Percentiles rank a stretch among this genome's conserved stretches.
Evolutionary conservation across 2,113 vertebrate species (phyloP).

Genomic region (Nanger granti): DNA sequence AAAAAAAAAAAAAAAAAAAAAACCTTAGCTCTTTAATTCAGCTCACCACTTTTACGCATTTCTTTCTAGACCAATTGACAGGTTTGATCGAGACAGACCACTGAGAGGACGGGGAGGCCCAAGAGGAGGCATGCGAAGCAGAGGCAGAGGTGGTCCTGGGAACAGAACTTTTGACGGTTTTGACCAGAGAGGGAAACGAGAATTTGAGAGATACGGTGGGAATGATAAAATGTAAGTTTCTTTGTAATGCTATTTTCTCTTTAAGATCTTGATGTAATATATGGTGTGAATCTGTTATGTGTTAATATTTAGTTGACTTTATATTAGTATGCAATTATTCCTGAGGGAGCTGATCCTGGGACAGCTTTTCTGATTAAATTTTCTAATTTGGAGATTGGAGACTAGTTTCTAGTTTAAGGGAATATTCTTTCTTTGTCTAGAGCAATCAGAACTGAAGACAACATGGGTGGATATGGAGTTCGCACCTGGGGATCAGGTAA

Average conservation of each 20-base stretch:
- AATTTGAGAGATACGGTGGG: constrained; percentile 84
- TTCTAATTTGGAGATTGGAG: not conserved
- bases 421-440: constrained; percentile 67
- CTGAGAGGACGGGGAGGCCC: constrained; percentile 73
- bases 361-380: not conserved
- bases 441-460: constrained; percentile 81
- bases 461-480: constrained; percentile 79
- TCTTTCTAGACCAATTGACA: constrained; percentile 74
- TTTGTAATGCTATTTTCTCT: not conserved
- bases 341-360: not conserved
- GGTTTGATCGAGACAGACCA: constrained; percentile 68
- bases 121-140: constrained; percentile 75
- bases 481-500: constrained; percentile 81
- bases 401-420: not conserved
- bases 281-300: not conserved
- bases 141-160: constrained; percentile 80
- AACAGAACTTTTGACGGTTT: constrained; percentile 76
- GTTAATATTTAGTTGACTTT: not conserved
- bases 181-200: constrained; percentile 84
- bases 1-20: not conserved
- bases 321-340: not conserved
- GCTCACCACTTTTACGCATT: not conserved
- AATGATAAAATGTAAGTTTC: constrained; percentile 82
- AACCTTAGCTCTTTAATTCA: not conserved
- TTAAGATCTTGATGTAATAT: not conserved